Conservation (phyloP, 2,113 vertebrate species). For the Sisor rabdophorus region DNA sequence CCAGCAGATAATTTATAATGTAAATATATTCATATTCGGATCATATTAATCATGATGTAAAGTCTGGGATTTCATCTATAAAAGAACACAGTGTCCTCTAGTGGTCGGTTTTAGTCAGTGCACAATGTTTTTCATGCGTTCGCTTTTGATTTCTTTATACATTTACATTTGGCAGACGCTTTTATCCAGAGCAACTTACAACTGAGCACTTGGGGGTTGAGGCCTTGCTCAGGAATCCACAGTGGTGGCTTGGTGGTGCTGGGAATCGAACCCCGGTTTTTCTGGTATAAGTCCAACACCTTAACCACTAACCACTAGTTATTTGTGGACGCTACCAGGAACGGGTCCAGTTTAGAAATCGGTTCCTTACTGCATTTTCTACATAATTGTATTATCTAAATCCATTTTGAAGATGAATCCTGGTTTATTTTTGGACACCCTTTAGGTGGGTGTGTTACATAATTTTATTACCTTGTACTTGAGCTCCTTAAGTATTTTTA, state of each 20-base stretch:
- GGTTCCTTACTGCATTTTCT: background rate
- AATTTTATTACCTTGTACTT: slow-evolving; percentile 2
- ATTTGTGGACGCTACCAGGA: background rate
- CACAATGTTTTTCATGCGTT: background rate
- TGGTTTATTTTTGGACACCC: slow-evolving; percentile 12
- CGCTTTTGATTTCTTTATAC: background rate
- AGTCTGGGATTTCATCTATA: background rate
- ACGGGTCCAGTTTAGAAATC: background rate
- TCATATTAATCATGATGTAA: background rate
- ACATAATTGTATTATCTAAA: background rate
- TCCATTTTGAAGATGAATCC: background rate
- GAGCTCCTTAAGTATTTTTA: slow-evolving; percentile 11
- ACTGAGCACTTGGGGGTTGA: too few relatives aligned
- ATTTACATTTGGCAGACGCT: too few relatives aligned
- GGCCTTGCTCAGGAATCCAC: too few relatives aligned
- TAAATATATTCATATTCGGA: background rate
- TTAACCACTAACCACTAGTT: too few relatives aligned
- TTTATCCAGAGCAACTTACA: too few relatives aligned
- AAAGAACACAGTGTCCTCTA: slow-evolving; percentile 40
- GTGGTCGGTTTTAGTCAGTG: background rate
- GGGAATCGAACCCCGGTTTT: too few relatives aligned
- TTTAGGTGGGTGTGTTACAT: background rate
- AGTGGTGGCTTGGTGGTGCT: too few relatives aligned
- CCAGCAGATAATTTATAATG: too few relatives aligned
- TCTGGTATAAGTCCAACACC: too few relatives aligned